Evolutionary conservation across 2,113 vertebrate species (phyloP).

Genomic region (Neodontobutis hainanensis): DNA sequence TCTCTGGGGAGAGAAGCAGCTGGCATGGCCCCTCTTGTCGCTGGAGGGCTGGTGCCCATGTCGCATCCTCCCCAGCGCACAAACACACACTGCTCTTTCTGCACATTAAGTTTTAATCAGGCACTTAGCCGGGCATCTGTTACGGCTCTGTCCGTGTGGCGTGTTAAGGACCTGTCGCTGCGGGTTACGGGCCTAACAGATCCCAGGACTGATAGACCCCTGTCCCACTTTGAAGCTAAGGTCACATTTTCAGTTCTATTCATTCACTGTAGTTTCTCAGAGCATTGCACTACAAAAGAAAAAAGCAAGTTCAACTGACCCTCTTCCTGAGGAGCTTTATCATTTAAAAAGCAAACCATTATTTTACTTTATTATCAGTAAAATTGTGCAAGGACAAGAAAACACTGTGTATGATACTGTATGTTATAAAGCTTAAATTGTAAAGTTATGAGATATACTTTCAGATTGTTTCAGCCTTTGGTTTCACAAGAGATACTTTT

Average conservation of each 20-base stretch:
- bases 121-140: slow-evolving; percentile 82
- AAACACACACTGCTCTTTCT: slow-evolving; percentile 55
- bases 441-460: too few relatives aligned
- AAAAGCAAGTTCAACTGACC: neutral
- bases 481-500: too few relatives aligned
- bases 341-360: too few relatives aligned
- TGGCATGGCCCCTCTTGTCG: slow-evolving; percentile 70
- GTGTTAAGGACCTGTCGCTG: slow-evolving; percentile 74
- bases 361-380: too few relatives aligned
- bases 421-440: neutral
- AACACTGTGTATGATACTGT: neutral
- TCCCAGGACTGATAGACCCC: slow-evolving; percentile 66
- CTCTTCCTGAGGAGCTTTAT: neutral
- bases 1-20: slow-evolving; percentile 74
- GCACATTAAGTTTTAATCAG: slow-evolving; percentile 82
- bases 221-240: slow-evolving; percentile 69
- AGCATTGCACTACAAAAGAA: neutral
- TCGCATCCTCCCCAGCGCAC: slow-evolving; percentile 49
- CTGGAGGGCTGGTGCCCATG: slow-evolving; percentile 72
- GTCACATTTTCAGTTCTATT: slow-evolving; percentile 33
- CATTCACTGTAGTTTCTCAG: slow-evolving; percentile 10
- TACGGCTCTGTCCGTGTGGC: slow-evolving; percentile 69
- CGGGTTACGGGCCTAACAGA: slow-evolving; percentile 68
- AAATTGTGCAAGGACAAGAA: neutral
- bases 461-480: too few relatives aligned